Evolutionary conservation across 2,113 vertebrate genomes (phyloP).

Genomic region (Delphinapterus leucas): DNA sequence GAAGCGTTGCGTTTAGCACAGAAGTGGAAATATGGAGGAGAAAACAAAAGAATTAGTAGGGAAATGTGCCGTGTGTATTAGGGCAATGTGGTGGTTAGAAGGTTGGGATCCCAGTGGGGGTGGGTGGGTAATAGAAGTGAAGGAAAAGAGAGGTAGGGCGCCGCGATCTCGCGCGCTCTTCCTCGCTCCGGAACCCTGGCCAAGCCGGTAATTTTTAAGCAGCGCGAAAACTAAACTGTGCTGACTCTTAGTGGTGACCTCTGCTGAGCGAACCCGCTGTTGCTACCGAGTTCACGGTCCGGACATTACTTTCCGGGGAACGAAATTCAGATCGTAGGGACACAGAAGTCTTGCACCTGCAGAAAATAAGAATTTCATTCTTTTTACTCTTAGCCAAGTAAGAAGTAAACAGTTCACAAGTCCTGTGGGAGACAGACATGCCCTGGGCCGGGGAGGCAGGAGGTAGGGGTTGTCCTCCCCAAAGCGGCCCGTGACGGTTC

Average conservation of each 20-base stretch:
- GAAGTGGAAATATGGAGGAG: background rate
- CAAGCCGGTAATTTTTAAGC: background rate
- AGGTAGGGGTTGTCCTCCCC: background rate
- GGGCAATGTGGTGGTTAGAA: background rate
- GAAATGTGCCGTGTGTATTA: background rate
- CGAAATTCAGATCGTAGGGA: background rate
- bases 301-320: background rate
- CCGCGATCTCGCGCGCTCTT: fast-evolving
- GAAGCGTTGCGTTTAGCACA: background rate
- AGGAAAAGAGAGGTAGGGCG: background rate
- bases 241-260: background rate
- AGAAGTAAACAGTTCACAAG: background rate
- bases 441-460: background rate
- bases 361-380: background rate
- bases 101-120: background rate
- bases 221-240: background rate
- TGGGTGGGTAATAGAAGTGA: background rate
- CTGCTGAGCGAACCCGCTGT: background rate
- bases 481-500: background rate
- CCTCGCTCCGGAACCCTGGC: background rate
- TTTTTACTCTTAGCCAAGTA: background rate
- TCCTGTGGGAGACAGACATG: background rate
- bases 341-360: background rate
- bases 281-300: background rate
- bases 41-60: background rate